These are phyloP conservation scores for Nowickia ferox DNA, from an alignment of 2,888 invertebrate genomes.

Conservation along the genomic window DNA sequence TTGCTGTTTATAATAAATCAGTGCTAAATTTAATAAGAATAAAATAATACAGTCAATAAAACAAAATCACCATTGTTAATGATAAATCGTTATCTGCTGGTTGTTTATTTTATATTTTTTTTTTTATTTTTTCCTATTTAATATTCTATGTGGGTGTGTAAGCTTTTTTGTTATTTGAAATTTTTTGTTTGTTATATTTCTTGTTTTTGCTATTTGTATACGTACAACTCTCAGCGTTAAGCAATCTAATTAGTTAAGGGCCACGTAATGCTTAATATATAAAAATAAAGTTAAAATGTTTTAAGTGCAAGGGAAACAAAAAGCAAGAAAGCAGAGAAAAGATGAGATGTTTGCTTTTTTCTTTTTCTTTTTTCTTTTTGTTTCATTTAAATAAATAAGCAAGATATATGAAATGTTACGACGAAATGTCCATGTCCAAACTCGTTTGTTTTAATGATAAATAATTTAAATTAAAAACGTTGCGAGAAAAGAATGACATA, in stretches of 20 bases:
- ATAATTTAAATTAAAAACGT: conserved; percentile 61
- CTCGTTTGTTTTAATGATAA: conserved; percentile 54
- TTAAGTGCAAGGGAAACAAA: neutral
- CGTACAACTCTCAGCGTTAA: conserved; percentile 17
- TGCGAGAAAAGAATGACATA: neutral
- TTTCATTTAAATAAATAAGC: conserved; percentile 30
- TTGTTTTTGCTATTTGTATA: neutral
- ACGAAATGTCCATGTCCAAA: conserved; percentile 32
- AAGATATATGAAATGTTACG: conserved; percentile 27
- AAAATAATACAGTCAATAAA: conserved; percentile 64
- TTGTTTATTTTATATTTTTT: neutral
- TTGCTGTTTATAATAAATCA: conserved; percentile 64
- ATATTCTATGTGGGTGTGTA: conserved; percentile 3
- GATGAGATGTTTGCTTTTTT: neutral
- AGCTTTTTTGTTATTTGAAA: neutral
- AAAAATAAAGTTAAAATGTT: conserved; percentile 37
- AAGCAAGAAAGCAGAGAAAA: neutral
- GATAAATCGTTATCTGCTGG: conserved; percentile 29
- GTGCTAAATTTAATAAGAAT: conserved; percentile 66
- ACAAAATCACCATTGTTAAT: conserved; percentile 59
- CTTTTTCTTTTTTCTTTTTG: neutral
- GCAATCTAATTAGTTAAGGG: conserved; percentile 68
- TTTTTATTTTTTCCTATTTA: neutral
- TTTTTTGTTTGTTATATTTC: conserved; percentile 23
- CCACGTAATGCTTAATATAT: conserved; percentile 56